Conservation (phyloP, 2,888 invertebrate species). For the Apodemia hepburni region DNA sequence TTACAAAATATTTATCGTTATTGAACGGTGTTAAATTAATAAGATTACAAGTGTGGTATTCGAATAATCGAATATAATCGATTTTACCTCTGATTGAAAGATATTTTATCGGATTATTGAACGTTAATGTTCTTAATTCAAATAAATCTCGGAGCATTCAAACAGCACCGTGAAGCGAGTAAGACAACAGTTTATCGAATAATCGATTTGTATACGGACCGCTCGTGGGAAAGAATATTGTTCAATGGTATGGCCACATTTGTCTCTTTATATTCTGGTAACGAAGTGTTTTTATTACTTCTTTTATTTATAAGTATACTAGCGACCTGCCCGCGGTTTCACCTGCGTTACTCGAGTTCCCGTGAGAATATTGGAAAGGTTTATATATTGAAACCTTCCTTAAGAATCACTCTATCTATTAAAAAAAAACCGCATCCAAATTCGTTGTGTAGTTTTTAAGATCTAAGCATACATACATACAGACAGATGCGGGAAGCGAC, state of each 20-base stretch:
- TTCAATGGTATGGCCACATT: conserved; percentile 28
- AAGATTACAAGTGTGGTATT: background rate
- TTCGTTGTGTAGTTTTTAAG: too few species aligned
- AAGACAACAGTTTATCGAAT: conserved; percentile 36
- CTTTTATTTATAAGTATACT: too few species aligned
- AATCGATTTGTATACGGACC: conserved; percentile 39
- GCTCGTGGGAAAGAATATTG: conserved; percentile 40
- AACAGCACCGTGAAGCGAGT: conserved; percentile 30
- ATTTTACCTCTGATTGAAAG: background rate
- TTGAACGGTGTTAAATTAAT: background rate
- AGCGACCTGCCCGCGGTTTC: too few species aligned
- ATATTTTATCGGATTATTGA: conserved; percentile 3
- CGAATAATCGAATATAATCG: background rate
- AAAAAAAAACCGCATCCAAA: too few species aligned
- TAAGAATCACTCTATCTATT: too few species aligned
- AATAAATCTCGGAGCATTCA: conserved; percentile 15
- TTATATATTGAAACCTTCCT: too few species aligned
- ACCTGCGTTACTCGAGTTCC: too few species aligned
- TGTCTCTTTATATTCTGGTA: background rate
- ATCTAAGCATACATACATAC: too few species aligned
- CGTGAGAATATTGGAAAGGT: too few species aligned
- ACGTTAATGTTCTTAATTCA: conserved; percentile 8
- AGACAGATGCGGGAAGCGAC: too few species aligned
- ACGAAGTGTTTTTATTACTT: background rate
- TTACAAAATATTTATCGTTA: background rate